Evolutionary conservation across 1,140 invertebrate genomes (phyloP).

Genomic region (Drosophila neocordata): DNA sequence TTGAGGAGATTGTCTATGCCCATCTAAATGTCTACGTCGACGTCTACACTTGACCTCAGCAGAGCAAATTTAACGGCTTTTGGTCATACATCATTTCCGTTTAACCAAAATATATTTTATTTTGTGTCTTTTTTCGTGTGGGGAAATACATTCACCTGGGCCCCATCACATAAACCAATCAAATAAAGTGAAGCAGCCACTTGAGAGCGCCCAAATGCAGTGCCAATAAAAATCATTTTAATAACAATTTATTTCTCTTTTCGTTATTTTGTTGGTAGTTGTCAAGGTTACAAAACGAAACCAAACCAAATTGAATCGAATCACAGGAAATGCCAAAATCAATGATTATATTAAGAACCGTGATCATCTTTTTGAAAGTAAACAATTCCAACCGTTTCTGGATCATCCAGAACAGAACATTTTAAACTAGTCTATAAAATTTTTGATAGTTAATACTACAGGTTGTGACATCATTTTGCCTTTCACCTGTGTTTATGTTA

Average conservation of each 20-base stretch:
- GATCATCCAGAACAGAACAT: constrained; percentile 2
- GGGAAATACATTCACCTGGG: constrained; percentile 77
- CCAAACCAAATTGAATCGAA: not conserved
- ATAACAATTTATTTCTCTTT: constrained; percentile 23
- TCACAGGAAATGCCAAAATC: constrained; percentile 40
- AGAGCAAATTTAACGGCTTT: constrained; percentile 74
- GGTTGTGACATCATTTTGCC: constrained; percentile 72
- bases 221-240: constrained; percentile 61
- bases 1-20: constrained; percentile 50
- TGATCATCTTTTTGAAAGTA: not conserved
- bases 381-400: not conserved
- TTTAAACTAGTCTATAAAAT: constrained; percentile 1
- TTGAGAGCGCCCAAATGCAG: constrained; percentile 49
- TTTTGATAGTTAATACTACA: constrained; percentile 30
- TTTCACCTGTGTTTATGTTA: constrained; percentile 65
- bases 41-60: constrained; percentile 70
- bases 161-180: constrained; percentile 10
- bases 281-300: not conserved
- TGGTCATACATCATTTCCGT: constrained; percentile 76
- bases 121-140: constrained; percentile 46
- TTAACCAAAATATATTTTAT: constrained; percentile 36
- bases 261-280: constrained; percentile 37
- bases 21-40: constrained; percentile 62
- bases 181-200: constrained; percentile 48
- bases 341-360: not conserved